Evolutionary conservation across 1,140 invertebrate species (phyloP), one percentile per base, ranked within the genome.

Genomic region (Atta texana): DNA sequence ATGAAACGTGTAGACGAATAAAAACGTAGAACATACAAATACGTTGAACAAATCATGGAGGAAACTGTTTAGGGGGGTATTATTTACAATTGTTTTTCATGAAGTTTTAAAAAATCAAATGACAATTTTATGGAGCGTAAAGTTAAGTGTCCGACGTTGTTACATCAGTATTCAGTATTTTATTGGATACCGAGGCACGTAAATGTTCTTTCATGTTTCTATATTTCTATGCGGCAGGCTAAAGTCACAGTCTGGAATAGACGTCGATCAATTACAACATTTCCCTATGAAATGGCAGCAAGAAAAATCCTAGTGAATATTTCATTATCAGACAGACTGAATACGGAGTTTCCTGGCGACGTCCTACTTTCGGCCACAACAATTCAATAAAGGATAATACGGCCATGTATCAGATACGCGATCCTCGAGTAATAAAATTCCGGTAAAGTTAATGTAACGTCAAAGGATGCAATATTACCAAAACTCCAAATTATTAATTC

Each of bases 281-380:
- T 81, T 71, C 63, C 51, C 31, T 57, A 39, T n/a, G 64, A 81
- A 81, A 57, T 16, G 63, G 24, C 21, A 61, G 77, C 77, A 69
- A 69, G 63, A 81, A 81, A 49, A 81, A 81, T 55, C 21, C n/a
- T 31, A 21, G 31, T 81, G 49, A 81, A 81, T 71, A 81, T 81
- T 81, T 81, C 16, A 81, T 81, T 69, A 49, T 69, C 31, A 81
- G 66, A 55, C 31, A 55, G 63, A 69, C 77, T 49, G 75, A 39
- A 71, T 81, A 57, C 64, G 18, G 72, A 78, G 49, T 71, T 69
- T 69, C 77, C 77, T 57, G 64, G 64, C 77, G 64, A 81, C 77
- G 77, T 81, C 49, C 77, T 69, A 81, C 64, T 81, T 81, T 69
- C 63, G 49, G 64, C 21, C 77, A 63, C 77, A 63, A 81, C 64